Percentiles rank a stretch among this genome's conserved stretches.
Conservation (phyloP, 1,140 invertebrate species). For the Ladona fulva region DNA sequence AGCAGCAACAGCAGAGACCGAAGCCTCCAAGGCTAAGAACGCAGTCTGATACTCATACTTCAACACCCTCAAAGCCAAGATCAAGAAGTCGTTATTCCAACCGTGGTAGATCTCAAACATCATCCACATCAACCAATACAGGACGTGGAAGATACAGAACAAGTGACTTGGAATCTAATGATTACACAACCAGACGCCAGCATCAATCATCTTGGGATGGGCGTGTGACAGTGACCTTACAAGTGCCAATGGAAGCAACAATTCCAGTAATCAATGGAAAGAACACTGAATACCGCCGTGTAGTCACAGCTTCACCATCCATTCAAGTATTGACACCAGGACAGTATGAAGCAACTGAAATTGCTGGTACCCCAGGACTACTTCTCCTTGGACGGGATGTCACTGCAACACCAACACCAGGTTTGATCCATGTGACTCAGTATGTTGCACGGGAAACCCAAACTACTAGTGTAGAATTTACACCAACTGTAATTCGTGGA, state of each 20-base stretch:
- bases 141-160: constrained; percentile 28
- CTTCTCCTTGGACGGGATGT: constrained; percentile 63
- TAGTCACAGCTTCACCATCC: constrained; percentile 71
- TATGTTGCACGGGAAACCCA: constrained; percentile 69
- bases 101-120: constrained; percentile 25
- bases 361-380: constrained; percentile 54
- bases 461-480: constrained; percentile 71
- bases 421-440: constrained; percentile 72
- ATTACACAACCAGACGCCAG: constrained; percentile 9
- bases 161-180: constrained; percentile 4
- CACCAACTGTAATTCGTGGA: constrained; percentile 72
- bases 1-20: constrained; percentile 30
- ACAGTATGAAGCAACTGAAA: constrained; percentile 64
- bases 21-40: constrained; percentile 31
- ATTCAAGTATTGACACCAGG: constrained; percentile 63
- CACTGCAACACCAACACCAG: constrained; percentile 59
- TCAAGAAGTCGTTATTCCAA: constrained; percentile 28
- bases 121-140: constrained; percentile 30
- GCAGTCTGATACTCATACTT: constrained; percentile 26
- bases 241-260: constrained; percentile 72
- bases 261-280: constrained; percentile 77
- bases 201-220: constrained; percentile 52
- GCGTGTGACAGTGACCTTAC: constrained; percentile 77
- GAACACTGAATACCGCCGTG: constrained; percentile 72
- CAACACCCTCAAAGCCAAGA: constrained; percentile 21